A percentile compares a stretch with the other conserved stretches of the same genome.
phyloP scores from a whole-genome alignment of 2,797 vertebrate genomes.

The Hyperoplus immaculatus region DNA sequence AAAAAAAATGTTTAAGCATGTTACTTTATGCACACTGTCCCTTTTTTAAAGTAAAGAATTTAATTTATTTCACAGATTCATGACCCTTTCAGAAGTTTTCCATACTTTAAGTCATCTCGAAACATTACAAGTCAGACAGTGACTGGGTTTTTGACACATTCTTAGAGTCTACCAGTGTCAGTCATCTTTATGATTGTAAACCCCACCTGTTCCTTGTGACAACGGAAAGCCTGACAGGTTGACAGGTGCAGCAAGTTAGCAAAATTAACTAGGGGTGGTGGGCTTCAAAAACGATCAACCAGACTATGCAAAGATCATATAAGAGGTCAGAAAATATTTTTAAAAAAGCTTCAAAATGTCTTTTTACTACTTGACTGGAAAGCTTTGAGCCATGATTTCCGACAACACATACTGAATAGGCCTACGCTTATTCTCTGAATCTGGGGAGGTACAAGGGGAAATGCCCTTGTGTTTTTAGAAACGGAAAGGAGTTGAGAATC shows the following conservation, averaged over 20 bases:
- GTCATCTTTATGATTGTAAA: neutral
- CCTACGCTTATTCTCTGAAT: conserved; percentile 36
- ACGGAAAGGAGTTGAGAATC: conserved; percentile 30
- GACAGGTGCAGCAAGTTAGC: neutral
- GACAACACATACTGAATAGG: conserved; percentile 18
- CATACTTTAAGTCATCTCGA: too few relatives aligned
- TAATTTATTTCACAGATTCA: too few relatives aligned
- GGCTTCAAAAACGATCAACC: conserved; percentile 9
- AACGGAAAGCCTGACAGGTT: neutral
- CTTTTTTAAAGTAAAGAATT: too few relatives aligned
- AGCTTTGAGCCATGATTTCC: conserved; percentile 22
- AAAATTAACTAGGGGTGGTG: neutral
- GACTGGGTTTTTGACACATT: too few relatives aligned
- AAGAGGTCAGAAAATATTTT: conserved; percentile 24
- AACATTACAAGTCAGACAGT: too few relatives aligned
- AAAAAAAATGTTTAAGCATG: too few relatives aligned
- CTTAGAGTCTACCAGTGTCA: neutral
- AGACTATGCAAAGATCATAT: conserved; percentile 17
- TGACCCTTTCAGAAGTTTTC: too few relatives aligned
- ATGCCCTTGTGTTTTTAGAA: conserved; percentile 31
- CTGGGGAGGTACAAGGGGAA: conserved; percentile 37
- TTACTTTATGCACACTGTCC: too few relatives aligned
- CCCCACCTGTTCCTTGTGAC: neutral
- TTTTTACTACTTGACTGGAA: conserved; percentile 41
- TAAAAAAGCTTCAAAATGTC: conserved; percentile 8